Base-by-base conservation (phyloP, 2,797 vertebrate species). In the Falco peregrinus region DNA sequence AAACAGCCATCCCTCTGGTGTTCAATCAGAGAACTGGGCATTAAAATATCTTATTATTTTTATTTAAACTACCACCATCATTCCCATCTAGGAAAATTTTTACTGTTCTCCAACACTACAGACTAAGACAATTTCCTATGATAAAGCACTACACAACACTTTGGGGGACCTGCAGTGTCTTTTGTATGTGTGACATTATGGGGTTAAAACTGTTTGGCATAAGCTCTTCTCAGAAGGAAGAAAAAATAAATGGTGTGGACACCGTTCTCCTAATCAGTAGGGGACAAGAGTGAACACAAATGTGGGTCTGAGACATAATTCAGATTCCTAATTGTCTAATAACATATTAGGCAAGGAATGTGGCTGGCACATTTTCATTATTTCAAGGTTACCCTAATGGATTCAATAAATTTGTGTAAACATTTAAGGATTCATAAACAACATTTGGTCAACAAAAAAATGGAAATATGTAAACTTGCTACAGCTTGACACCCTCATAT, bases 91-190 rank as follows among this genome's bases (percentile, higher is more conserved):
- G 9, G 18, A 83, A 83, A 13, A 47, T 3, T 65, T 82, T 51
- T 28, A 21, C 3, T 76, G 10, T 5, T 59, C 4, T 16, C 5
- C 18, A 39, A 11, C 11, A 43, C 2, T 9, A 57, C 37, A 31
- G 12, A 37, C 4, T 37, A 35, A 75, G 13, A 31, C 2, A 21
- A 35, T 54, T 74, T 74, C 31, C 24, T 5, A 21, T 22, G 12
- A 3, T 6, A 75, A 71, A 70, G 29, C 2, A 21, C 20, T 71
- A 9, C 4, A 25, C 2, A 17, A 9, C 1, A n/a, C 56, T 81
- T n/a, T 45, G 1, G 1, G 10, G 19, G 5, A n/a, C 9, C 13
- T 59, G 19, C 3, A 43, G 1, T 56, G 3, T 59, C 11, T 33
- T 13, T 60, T 0, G 0, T 41, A 50, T 16, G 1, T 37, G 17